Conservation (phyloP, 2,797 vertebrate genomes). For the Lacerta viridis region DNA sequence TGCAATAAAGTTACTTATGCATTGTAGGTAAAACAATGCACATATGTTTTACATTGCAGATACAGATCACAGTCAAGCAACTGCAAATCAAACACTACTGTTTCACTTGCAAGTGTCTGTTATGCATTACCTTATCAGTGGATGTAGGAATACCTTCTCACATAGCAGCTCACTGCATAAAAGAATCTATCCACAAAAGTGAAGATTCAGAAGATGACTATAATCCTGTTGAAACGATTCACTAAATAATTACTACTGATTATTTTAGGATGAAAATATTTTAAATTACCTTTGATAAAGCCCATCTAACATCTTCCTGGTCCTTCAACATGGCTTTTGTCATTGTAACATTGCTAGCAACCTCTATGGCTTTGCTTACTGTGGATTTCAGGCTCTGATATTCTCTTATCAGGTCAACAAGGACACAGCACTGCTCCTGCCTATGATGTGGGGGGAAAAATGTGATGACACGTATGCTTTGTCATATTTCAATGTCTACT, state of each 20-base stretch:
- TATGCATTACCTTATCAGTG: too few relatives aligned
- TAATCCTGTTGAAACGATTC: not conserved
- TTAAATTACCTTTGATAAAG: slow-evolving; percentile 86
- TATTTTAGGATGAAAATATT: slow-evolving; percentile 29
- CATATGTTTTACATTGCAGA: not conserved
- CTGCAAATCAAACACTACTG: too few relatives aligned
- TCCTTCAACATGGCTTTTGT: slow-evolving; percentile 88
- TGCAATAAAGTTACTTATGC: not conserved
- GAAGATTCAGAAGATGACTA: not conserved
- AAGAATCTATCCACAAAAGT: not conserved
- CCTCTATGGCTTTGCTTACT: slow-evolving; percentile 86
- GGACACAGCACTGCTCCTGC: slow-evolving; percentile 87
- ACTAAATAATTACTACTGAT: not conserved
- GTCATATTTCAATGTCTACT: not conserved
- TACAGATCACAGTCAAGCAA: too few relatives aligned
- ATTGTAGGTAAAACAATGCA: not conserved
- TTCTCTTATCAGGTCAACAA: slow-evolving; percentile 88
- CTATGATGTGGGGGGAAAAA: slow-evolving; percentile 74
- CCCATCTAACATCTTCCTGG: slow-evolving; percentile 87
- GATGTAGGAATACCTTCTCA: too few relatives aligned
- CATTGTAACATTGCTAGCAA: slow-evolving; percentile 81
- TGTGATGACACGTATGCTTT: not conserved
- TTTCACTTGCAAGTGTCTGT: too few relatives aligned
- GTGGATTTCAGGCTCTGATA: slow-evolving; percentile 87
- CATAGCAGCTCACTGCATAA: too few relatives aligned